These are phyloP conservation scores for Timema cristinae DNA, from an alignment of 2,888 invertebrate species.

Conservation along the genomic window DNA sequence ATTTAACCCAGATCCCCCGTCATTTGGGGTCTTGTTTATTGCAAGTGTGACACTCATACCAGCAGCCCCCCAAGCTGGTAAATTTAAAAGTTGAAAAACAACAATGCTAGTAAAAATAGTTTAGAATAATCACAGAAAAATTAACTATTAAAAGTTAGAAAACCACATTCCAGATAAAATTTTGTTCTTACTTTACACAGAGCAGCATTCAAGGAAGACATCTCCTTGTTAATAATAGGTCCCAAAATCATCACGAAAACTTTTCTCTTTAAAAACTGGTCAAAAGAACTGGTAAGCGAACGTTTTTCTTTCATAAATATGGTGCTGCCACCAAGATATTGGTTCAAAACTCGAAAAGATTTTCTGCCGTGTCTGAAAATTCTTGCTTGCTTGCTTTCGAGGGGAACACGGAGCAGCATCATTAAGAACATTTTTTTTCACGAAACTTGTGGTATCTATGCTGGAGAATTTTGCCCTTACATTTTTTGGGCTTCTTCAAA, in stretches of 20 bases:
- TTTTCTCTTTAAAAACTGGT: constrained; percentile 73
- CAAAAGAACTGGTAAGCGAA: constrained; percentile 78
- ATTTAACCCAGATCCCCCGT: too few species aligned
- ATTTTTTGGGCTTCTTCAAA: constrained; percentile 78
- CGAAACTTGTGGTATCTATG: too few species aligned
- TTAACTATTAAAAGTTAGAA: too few species aligned
- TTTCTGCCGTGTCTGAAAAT: constrained; percentile 87
- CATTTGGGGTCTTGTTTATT: too few species aligned
- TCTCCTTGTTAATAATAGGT: constrained; percentile 43
- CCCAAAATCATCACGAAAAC: constrained; percentile 67
- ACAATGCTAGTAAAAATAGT: too few species aligned
- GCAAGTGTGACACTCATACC: too few species aligned
- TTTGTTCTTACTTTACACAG: constrained; percentile 40
- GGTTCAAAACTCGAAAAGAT: constrained; percentile 81
- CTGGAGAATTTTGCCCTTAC: too few species aligned
- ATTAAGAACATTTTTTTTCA: too few species aligned
- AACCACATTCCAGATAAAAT: too few species aligned
- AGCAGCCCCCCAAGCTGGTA: too few species aligned
- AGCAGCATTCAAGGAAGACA: constrained; percentile 43
- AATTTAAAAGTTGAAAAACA: too few species aligned
- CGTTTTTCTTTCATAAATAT: constrained; percentile 86
- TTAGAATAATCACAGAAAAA: too few species aligned
- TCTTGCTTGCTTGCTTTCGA: constrained; percentile 80
- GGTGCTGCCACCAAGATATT: constrained; percentile 68
- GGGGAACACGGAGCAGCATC: constrained; percentile 85